Evolutionary conservation across 2,888 invertebrate genomes (phyloP).

Genomic region (Cantharis nigra): DNA sequence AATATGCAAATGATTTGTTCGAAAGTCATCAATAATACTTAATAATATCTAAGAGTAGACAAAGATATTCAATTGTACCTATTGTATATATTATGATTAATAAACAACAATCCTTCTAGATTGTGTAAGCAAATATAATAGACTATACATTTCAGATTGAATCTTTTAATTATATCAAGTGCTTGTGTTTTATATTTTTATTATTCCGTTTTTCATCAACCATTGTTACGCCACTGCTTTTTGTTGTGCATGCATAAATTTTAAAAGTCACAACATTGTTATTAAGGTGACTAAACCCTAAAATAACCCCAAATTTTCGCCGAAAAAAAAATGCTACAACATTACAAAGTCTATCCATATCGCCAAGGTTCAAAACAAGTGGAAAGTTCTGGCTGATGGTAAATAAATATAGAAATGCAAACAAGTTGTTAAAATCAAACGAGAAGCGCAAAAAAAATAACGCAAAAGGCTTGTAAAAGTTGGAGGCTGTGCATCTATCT

Average conservation of each 20-base stretch:
- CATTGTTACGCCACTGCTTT: background rate
- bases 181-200: background rate
- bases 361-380: background rate
- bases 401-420: slow-evolving; percentile 10
- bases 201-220: background rate
- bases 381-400: background rate
- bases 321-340: background rate
- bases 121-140: background rate
- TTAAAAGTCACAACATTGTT: background rate
- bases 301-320: background rate
- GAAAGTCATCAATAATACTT: background rate
- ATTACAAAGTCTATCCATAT: background rate
- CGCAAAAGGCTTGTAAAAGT: slow-evolving; percentile 39
- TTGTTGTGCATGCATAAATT: background rate
- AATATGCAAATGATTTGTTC: background rate
- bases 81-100: slow-evolving; percentile 7
- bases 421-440: slow-evolving; percentile 13
- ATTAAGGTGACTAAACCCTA: background rate
- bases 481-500: slow-evolving; percentile 42
- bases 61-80: slow-evolving; percentile 14
- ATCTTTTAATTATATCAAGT: background rate
- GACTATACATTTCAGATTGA: background rate
- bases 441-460: slow-evolving; percentile 9
- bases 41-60: background rate
- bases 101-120: slow-evolving; percentile 8